These are phyloP conservation scores for Mungos mungo DNA, from an alignment of 2,113 vertebrate species.

Conservation along the genomic window DNA sequence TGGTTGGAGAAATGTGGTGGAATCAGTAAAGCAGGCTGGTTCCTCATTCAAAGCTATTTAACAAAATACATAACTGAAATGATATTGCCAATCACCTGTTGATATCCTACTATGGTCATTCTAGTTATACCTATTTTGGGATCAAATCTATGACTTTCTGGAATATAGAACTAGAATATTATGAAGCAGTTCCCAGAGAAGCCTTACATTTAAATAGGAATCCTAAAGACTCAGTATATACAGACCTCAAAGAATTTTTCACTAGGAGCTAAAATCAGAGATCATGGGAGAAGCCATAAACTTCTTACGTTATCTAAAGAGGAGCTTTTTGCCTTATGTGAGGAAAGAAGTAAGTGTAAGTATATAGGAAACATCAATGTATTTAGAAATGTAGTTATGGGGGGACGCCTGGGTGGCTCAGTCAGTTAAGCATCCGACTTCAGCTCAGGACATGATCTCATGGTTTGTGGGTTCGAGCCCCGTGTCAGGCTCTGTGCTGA, in stretches of 20 bases:
- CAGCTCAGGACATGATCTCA: no score
- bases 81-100: not conserved
- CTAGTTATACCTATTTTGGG: not conserved
- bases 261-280: not conserved
- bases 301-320: not conserved
- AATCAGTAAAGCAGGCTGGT: not conserved
- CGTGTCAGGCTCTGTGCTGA: no score
- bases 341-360: not conserved
- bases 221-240: not conserved
- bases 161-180: not conserved
- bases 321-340: not conserved
- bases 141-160: not conserved
- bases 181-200: not conserved
- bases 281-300: not conserved
- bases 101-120: not conserved
- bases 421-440: no score
- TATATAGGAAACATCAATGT: not conserved
- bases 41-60: not conserved
- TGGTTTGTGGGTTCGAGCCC: no score
- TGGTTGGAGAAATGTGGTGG: not conserved
- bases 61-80: not conserved
- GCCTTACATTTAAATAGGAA: not conserved
- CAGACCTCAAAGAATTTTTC: not conserved
- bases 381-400: not conserved
- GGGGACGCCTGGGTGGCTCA: no score